Evolutionary conservation across 1,140 invertebrate genomes (phyloP).

Genomic region (Drosophila triauraria): DNA sequence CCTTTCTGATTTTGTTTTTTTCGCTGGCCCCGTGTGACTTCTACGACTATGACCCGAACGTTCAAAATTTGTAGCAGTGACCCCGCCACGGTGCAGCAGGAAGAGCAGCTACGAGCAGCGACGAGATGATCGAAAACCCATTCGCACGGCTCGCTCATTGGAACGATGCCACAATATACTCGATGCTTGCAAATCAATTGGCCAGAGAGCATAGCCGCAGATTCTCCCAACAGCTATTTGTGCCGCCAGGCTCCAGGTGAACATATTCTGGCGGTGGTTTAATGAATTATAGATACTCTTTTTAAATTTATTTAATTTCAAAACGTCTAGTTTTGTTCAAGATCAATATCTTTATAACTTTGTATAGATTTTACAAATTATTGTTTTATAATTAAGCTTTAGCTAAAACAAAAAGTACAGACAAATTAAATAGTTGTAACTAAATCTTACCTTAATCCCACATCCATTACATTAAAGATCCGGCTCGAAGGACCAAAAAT

Average conservation of each 20-base stretch:
- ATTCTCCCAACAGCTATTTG: slow-evolving; percentile 37
- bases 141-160: slow-evolving; percentile 79
- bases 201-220: slow-evolving; percentile 64
- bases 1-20: slow-evolving; percentile 1
- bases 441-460: too few relatives aligned
- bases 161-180: slow-evolving; percentile 71
- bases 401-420: too few relatives aligned
- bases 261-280: too few relatives aligned
- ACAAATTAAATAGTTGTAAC: too few relatives aligned
- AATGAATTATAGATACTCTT: not conserved
- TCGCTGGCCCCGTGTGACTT: slow-evolving; percentile 67
- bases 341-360: too few relatives aligned
- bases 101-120: slow-evolving; percentile 22
- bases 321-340: not conserved
- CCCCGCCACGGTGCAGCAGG: slow-evolving; percentile 43
- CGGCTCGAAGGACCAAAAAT: too few relatives aligned
- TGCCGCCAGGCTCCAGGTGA: not conserved
- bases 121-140: slow-evolving; percentile 64
- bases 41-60: slow-evolving; percentile 75
- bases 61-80: slow-evolving; percentile 83
- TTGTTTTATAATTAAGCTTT: too few relatives aligned
- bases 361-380: too few relatives aligned
- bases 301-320: not conserved
- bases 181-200: slow-evolving; percentile 77
- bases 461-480: too few relatives aligned